A percentile compares a stretch with the other conserved stretches of the same genome.
Conservation (phyloP, 2,888 invertebrate genomes). For the Drosophila fulvimacula region DNA sequence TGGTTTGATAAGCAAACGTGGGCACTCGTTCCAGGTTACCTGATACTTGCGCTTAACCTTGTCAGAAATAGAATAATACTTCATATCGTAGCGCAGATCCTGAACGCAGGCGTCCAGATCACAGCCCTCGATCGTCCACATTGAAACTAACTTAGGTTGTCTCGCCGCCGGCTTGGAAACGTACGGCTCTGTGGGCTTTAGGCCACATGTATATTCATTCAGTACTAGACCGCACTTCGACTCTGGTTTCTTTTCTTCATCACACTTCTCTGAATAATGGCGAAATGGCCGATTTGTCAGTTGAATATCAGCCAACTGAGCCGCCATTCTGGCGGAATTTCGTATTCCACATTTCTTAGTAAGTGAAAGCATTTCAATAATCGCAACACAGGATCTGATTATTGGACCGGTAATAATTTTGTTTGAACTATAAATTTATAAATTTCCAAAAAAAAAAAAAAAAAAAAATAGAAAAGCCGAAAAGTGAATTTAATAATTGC, state of each 20-base stretch:
- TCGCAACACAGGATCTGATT: not conserved
- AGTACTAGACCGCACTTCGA: constrained; percentile 28
- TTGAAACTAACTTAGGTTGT: constrained; percentile 13
- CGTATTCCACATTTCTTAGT: not conserved
- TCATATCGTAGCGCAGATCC: constrained; percentile 56
- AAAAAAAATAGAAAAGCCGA: not conserved
- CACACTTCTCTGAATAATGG: constrained; percentile 12
- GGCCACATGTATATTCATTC: constrained; percentile 27
- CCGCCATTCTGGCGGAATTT: not conserved
- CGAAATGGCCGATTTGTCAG: constrained; percentile 7
- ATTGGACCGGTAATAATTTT: not conserved
- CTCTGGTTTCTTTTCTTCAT: constrained; percentile 7
- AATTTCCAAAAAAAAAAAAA: constrained; percentile 4
- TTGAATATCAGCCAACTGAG: not conserved
- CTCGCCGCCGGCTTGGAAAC: not conserved
- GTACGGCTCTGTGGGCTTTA: not conserved
- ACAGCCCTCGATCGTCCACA: constrained; percentile 46
- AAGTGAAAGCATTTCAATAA: constrained; percentile 10
- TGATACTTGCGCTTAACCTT: constrained; percentile 61
- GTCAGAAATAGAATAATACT: constrained; percentile 61
- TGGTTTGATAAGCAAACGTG: constrained; percentile 44
- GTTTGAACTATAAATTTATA: not conserved
- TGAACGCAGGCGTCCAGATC: constrained; percentile 23
- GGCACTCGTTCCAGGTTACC: constrained; percentile 72
- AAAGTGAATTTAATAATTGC: not conserved